Conservation (phyloP, 2,113 vertebrate species). For the Passer domesticus region DNA sequence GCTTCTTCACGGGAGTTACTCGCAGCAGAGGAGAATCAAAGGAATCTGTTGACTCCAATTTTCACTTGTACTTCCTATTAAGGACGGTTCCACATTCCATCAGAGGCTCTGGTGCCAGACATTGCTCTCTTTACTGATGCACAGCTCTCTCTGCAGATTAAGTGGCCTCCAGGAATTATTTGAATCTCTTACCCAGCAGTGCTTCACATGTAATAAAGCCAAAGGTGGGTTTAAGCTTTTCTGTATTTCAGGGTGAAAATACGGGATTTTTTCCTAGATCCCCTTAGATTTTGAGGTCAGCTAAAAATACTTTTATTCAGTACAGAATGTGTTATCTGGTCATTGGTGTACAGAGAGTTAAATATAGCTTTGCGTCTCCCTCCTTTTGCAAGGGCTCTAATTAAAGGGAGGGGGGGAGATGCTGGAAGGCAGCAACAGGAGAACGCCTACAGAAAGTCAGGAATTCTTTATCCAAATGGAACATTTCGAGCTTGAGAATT, state of each 20-base stretch:
- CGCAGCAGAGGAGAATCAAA: conserved; percentile 19
- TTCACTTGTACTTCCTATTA: background rate
- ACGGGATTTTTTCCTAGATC: accelerated
- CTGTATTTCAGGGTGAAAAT: background rate
- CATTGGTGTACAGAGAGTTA: background rate
- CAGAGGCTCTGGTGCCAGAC: background rate
- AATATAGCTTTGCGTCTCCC: background rate
- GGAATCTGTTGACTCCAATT: conserved; percentile 22
- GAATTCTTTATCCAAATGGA: background rate
- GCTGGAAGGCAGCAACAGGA: background rate
- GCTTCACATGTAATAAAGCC: background rate
- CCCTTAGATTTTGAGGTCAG: background rate
- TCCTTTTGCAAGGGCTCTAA: background rate
- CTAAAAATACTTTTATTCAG: background rate
- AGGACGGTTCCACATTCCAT: background rate
- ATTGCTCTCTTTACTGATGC: background rate
- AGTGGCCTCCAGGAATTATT: background rate
- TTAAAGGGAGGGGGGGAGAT: background rate
- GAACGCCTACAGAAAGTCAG: background rate
- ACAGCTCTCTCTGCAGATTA: background rate
- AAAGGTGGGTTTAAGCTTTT: background rate
- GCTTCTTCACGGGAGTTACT: background rate
- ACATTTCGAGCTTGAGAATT: background rate
- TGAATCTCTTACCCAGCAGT: background rate
- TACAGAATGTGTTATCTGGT: background rate